Percentiles rank a stretch among this genome's conserved stretches.
Conservation (phyloP, 2,797 vertebrate species). For the Platyrinchus mystaceus region DNA sequence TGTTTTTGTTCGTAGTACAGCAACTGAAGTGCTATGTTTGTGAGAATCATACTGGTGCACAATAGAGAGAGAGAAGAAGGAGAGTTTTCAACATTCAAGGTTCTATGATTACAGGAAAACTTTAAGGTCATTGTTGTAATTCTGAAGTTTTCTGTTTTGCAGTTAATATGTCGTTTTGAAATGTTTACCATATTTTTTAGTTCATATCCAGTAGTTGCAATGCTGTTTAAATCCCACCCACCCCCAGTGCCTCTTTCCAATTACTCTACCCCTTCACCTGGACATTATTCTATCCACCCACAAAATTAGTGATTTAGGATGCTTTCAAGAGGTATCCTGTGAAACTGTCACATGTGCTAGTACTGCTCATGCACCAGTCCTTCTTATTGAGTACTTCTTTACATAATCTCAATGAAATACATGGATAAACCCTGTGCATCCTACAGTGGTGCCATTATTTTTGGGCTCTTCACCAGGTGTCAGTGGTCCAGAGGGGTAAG, state of each 20-base stretch:
- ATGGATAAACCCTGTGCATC: not conserved
- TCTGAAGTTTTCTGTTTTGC: not conserved
- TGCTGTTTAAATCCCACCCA: not conserved
- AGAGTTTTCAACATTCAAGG: not conserved
- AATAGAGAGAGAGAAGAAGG: not conserved
- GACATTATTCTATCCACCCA: not conserved
- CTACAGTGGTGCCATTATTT: not conserved
- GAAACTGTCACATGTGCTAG: not conserved
- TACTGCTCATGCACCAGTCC: not conserved
- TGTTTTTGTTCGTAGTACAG: conserved; percentile 40
- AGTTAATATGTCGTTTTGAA: not conserved
- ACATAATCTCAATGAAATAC: not conserved
- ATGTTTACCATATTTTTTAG: not conserved
- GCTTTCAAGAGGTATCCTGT: not conserved
- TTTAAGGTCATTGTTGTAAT: not conserved
- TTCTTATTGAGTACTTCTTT: not conserved
- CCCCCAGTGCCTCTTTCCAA: not conserved
- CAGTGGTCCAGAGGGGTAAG: not conserved
- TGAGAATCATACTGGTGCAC: not conserved
- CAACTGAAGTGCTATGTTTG: not conserved
- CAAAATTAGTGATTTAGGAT: not conserved
- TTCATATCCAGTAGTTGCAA: not conserved
- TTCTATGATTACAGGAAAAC: not conserved
- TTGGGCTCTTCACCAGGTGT: not conserved
- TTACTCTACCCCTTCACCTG: not conserved